Evolutionary conservation across 2,797 vertebrate genomes (phyloP).

Genomic region (Triplophysa yarkandensis): DNA sequence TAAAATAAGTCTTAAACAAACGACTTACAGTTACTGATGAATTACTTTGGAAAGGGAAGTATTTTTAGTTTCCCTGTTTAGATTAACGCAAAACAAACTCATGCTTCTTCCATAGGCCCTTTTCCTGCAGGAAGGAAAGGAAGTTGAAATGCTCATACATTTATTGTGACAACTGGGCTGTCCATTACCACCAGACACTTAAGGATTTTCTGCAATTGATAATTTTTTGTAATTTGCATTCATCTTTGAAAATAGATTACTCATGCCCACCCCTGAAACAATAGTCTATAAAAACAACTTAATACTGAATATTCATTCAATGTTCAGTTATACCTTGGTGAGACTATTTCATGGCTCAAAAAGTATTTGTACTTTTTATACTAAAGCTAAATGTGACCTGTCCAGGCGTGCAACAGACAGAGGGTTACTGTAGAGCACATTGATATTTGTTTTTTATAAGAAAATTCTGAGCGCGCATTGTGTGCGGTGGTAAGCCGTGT

Average conservation of each 20-base stretch:
- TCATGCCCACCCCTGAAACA: too few species aligned
- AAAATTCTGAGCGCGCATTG: constrained; percentile 31
- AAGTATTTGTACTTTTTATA: too few species aligned
- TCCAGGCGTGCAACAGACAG: constrained; percentile 15
- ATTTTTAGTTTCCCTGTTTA: constrained; percentile 47
- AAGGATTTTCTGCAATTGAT: not conserved
- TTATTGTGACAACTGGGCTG: constrained; percentile 3
- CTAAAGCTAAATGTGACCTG: too few species aligned
- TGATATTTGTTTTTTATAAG: constrained; percentile 34
- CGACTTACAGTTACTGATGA: constrained; percentile 19
- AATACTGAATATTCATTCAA: not conserved
- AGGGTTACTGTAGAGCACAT: constrained; percentile 1
- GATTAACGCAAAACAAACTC: constrained; percentile 29
- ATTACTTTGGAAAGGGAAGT: constrained; percentile 25
- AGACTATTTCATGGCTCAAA: not conserved
- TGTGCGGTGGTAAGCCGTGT: constrained; percentile 28
- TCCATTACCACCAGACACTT: not conserved
- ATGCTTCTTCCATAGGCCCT: constrained; percentile 10
- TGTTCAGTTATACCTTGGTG: not conserved
- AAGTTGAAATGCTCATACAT: constrained; percentile 17
- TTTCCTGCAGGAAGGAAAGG: constrained; percentile 17
- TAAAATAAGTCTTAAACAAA: not conserved
- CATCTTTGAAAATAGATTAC: not conserved
- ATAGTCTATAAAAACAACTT: not conserved
- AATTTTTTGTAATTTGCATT: not conserved